These are phyloP conservation scores for Turnix velox DNA, from an alignment of 2,113 vertebrate species.

Conservation along the genomic window DNA sequence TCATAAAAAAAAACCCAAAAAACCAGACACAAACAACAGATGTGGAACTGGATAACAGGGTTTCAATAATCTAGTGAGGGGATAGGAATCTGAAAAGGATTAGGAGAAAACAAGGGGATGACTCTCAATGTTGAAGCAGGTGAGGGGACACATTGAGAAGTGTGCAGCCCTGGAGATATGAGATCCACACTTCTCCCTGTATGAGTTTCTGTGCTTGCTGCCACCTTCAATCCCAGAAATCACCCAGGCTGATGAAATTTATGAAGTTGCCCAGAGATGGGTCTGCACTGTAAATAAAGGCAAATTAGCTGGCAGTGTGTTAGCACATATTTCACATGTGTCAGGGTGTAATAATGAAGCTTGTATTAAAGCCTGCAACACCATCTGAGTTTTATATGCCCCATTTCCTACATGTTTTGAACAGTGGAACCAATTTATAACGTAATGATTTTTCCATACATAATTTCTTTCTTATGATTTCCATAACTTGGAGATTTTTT, in stretches of 20 bases:
- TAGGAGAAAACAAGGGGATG: not conserved
- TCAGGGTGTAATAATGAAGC: constrained; percentile 68
- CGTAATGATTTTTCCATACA: constrained; percentile 80
- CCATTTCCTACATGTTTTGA: constrained; percentile 79
- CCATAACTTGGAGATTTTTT: constrained; percentile 66
- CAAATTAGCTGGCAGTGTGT: constrained; percentile 69
- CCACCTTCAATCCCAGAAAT: not conserved
- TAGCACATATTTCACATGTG: constrained; percentile 73
- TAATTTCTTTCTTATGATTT: constrained; percentile 80
- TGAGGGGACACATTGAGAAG: not conserved
- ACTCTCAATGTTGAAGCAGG: not conserved
- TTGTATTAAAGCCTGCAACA: constrained; percentile 72
- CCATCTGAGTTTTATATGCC: constrained; percentile 77
- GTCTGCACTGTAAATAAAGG: constrained; percentile 68
- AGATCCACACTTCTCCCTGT: not conserved
- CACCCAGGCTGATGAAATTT: constrained; percentile 48
- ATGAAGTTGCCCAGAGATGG: constrained; percentile 50
- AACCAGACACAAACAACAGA: not conserved
- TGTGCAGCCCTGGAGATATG: not conserved
- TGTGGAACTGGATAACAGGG: not conserved
- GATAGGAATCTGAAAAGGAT: constrained; percentile 8
- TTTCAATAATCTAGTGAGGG: not conserved
- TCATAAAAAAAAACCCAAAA: constrained; percentile 16
- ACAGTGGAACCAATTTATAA: constrained; percentile 78
- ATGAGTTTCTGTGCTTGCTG: not conserved